A percentile compares a stretch with the other conserved stretches of the same genome.
Evolutionary conservation across 2,888 invertebrate genomes (phyloP).

Genomic region (Chelonus formosanus): DNA sequence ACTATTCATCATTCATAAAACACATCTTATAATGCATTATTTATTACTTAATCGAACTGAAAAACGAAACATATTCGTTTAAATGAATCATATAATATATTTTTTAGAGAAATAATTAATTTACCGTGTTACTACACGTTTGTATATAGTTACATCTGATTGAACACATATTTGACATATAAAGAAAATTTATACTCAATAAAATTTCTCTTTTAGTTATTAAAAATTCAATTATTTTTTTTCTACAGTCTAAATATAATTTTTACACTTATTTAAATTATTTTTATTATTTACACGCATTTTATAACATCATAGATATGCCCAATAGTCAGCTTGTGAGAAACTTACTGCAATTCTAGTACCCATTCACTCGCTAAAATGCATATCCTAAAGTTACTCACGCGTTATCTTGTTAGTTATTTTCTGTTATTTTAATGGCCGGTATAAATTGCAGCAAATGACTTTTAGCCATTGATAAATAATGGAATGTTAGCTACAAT

Average conservation of each 20-base stretch:
- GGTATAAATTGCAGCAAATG: slow-evolving; percentile 33
- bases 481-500: slow-evolving; percentile 35
- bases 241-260: slow-evolving; percentile 20
- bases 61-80: neutral
- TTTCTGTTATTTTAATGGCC: slow-evolving; percentile 31
- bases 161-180: slow-evolving; percentile 38
- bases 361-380: too few relatives aligned
- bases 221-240: slow-evolving; percentile 39
- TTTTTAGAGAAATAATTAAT: slow-evolving; percentile 9
- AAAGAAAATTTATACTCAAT: slow-evolving; percentile 41
- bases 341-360: neutral
- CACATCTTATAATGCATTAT: too few relatives aligned
- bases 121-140: neutral
- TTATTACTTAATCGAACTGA: too few relatives aligned
- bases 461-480: slow-evolving; percentile 34
- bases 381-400: too few relatives aligned
- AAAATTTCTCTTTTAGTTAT: slow-evolving; percentile 41
- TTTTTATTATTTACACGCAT: slow-evolving; percentile 30
- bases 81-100: slow-evolving; percentile 2
- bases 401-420: slow-evolving; percentile 12
- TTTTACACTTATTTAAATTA: slow-evolving; percentile 33
- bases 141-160: slow-evolving; percentile 12
- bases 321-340: slow-evolving; percentile 17
- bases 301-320: slow-evolving; percentile 29
- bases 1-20: too few relatives aligned